These are phyloP conservation scores for Pimpla rufipes DNA, from an alignment of 2,888 invertebrate genomes.

Conservation along the genomic window DNA sequence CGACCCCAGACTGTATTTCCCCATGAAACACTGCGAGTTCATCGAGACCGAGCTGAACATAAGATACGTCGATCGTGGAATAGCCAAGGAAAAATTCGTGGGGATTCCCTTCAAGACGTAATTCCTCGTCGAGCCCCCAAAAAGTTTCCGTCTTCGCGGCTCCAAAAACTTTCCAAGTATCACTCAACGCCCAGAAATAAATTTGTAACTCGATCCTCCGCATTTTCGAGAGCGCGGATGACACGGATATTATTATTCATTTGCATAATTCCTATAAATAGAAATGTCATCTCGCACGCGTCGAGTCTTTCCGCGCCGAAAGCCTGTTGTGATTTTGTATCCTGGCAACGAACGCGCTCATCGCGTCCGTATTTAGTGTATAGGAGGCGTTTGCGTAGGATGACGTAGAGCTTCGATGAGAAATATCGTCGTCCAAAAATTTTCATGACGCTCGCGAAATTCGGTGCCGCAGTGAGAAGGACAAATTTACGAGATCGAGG, in stretches of 20 bases:
- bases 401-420: conserved; percentile 12
- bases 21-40: conserved; percentile 74
- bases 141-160: neutral
- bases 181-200: neutral
- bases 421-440: conserved; percentile 2
- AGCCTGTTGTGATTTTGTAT: conserved; percentile 63
- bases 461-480: neutral
- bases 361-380: neutral
- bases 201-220: neutral
- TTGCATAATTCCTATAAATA: conserved; percentile 24
- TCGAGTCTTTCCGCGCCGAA: neutral
- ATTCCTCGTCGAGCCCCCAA: no score
- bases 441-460: conserved; percentile 14
- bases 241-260: conserved; percentile 13
- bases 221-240: neutral
- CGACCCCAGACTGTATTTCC: conserved; percentile 78
- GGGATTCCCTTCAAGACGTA: conserved; percentile 76
- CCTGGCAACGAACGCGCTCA: conserved; percentile 66
- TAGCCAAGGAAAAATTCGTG: conserved; percentile 74
- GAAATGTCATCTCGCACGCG: neutral
- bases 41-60: conserved; percentile 76
- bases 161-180: neutral
- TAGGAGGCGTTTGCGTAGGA: neutral
- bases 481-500: conserved; percentile 18
- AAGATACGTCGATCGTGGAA: conserved; percentile 71